Evolutionary conservation across 2,113 vertebrate species (phyloP).

Genomic region (Platysteira castanea): DNA sequence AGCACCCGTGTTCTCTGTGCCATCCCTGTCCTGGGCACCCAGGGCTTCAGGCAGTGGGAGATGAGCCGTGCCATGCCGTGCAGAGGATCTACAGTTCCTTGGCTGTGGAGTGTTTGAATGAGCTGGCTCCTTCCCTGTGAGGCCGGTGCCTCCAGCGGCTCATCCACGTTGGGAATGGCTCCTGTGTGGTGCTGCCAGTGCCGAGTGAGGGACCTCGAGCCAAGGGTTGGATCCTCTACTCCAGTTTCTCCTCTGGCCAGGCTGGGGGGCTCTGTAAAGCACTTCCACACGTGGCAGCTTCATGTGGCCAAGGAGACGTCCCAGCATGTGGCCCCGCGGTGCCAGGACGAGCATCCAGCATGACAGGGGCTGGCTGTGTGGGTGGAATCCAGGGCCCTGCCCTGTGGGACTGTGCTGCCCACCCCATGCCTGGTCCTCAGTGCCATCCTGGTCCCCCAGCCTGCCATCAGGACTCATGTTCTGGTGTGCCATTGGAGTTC

Average conservation of each 20-base stretch:
- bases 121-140: neutral
- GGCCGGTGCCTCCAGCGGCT: rapidly evolving
- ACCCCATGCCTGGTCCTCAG: neutral
- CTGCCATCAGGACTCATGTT: rapidly evolving
- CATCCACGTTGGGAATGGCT: neutral
- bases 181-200: neutral
- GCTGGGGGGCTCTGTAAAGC: neutral
- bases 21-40: rapidly evolving
- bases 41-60: rapidly evolving
- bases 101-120: rapidly evolving
- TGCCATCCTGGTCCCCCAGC: neutral
- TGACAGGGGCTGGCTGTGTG: rapidly evolving
- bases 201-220: rapidly evolving
- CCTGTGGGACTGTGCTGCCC: neutral
- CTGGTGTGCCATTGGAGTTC: rapidly evolving
- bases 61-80: rapidly evolving
- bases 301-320: neutral
- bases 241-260: rapidly evolving
- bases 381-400: neutral
- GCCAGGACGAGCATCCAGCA: rapidly evolving
- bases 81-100: neutral
- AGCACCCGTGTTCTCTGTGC: rapidly evolving
- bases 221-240: neutral
- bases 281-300: neutral
- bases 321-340: rapidly evolving